Conservation (phyloP, 2,888 invertebrate genomes). For the Glyphotaelius pellucidus region DNA sequence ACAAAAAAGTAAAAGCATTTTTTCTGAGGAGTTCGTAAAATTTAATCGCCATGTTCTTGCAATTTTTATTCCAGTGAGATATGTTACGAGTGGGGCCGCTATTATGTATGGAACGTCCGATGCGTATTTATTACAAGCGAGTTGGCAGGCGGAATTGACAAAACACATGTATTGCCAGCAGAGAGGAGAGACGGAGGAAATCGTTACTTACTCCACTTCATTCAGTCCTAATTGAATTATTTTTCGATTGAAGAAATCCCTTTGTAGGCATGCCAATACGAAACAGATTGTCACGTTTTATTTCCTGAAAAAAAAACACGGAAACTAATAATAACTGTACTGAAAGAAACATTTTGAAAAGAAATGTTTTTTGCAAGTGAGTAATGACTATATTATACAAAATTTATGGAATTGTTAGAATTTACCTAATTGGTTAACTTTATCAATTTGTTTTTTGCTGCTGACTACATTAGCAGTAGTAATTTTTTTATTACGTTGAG, state of each 20-base stretch:
- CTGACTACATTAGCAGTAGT: too few relatives aligned
- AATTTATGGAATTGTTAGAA: background rate
- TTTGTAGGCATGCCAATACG: background rate
- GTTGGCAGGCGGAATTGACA: conserved; percentile 60
- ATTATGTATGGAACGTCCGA: conserved; percentile 11
- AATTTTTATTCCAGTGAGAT: background rate
- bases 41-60: background rate
- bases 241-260: conserved; percentile 58
- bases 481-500: too few relatives aligned
- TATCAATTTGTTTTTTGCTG: too few relatives aligned
- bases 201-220: conserved; percentile 63
- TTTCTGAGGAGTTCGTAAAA: background rate
- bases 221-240: conserved; percentile 63
- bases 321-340: background rate
- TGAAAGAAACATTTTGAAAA: background rate
- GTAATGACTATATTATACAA: background rate
- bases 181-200: conserved; percentile 56
- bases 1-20: background rate
- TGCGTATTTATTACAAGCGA: conserved; percentile 55
- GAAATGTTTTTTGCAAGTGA: too few relatives aligned
- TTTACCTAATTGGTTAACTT: too few relatives aligned
- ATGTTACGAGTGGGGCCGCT: background rate
- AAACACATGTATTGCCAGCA: conserved; percentile 61
- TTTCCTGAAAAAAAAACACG: background rate
- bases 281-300: background rate